Base-by-base conservation (phyloP, 2,797 vertebrate species). In the Echeneis naucrates region DNA sequence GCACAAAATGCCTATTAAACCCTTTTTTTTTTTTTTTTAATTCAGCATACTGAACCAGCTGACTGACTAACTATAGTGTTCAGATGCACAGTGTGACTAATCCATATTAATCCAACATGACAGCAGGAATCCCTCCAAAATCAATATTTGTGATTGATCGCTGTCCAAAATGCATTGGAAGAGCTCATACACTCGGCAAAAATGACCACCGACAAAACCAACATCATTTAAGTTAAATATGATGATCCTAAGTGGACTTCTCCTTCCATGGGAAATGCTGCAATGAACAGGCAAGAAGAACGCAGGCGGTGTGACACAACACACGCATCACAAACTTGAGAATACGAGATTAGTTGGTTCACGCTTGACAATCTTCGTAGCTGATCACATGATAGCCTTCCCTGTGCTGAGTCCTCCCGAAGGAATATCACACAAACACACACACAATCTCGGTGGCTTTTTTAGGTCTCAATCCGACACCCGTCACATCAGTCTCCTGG, bases 71-170 rank as follows among this genome's bases (percentile, higher is more conserved):
- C 75, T 57, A 64, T 62, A 74, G 61, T 76, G 78, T 84, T 83
- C 75, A 64, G 59, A 84, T 72, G 77, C 88, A 82, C 75, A 68
- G 63, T 54, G 77, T 48, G 59, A 82, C 80, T 87, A 85, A 92
- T 91, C 89, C 79, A 89, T 88, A 83, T 86, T 88, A 88, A 91
- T 92, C 87, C 83, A 75, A 83, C 78, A 78, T 76, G 87, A 88
- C 87, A 81, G 72, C 61, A 59, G 87, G 82, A 81, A 86, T 72
- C 68, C 64, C 76, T 82, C 64, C 78, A 68, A 42, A 85, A 89
- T 91, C 88, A 78, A 91, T 87, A 71, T 14, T 19, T 73, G 57
- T 75, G 80, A 91, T 89, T 88, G 86, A 92, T 88, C 78, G 78
- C 75, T 85, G 81, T 83, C 85, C 75, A 76, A 85, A 74, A 55